Base-by-base conservation (phyloP, 2,113 vertebrate species). In the Pluvianellus socialis region DNA sequence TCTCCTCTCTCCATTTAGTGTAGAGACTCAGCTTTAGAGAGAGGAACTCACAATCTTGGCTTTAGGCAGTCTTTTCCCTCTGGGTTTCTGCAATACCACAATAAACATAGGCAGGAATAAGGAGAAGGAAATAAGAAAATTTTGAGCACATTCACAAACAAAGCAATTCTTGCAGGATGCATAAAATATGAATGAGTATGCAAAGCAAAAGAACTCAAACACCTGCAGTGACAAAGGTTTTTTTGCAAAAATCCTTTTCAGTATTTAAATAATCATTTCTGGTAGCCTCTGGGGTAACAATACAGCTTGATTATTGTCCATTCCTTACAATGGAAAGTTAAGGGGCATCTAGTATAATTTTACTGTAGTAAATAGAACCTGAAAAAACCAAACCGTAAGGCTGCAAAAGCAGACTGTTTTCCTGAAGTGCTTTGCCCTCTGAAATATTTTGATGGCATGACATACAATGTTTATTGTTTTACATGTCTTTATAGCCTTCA, bases 391-490 rank as follows among this genome's bases (percentile, higher is more conserved):
- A 76, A 59, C n/a, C 42, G 9, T 58, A 73, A 76, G 33, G 10
- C 84, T 94, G 73, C 33, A 94, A 70, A 87, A 87, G 42, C 45
- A 92, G 70, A 65, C 72, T 92, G 26, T 81, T 96, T 89, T 85
- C 50, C 63, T 94, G 84, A 73, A 86, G 70, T 86, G 70, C 32
- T 91, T 92, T 95, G 76, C 58, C 50, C 53, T 90, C 63, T 73
- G 71, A 95, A 95, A 85, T 90, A 73, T 95, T 97, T 95, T 80
- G 53, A 82, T 94, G 89, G 70, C 63, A 76, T 91, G 73, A 47
- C 84, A 82, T 79, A 56, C n/a, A 79, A 42, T 95, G 86, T 96
- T 95, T 95, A 92, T 95, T 95, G 89, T 76, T 96, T 90, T 96
- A 96, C 86, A 73, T 87, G 61, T 86, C 89, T 97, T 91, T 70